Evolutionary conservation across 2,797 vertebrate genomes (phyloP).

Genomic region (Podargus strigoides): DNA sequence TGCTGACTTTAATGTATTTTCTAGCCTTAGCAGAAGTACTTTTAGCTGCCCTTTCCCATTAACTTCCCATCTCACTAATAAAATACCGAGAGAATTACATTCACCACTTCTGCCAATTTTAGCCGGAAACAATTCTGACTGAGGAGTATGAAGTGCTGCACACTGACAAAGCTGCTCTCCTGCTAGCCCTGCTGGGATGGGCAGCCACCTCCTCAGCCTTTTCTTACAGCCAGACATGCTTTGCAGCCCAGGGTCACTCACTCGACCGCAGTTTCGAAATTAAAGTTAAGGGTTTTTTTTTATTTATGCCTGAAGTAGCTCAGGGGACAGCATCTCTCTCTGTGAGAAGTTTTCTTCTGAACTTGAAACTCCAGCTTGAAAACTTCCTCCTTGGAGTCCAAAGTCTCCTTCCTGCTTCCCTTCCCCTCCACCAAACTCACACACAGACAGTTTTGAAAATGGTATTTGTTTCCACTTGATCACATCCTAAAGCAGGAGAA

Average conservation of each 20-base stretch:
- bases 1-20: conserved; percentile 24
- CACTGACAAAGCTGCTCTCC: background rate
- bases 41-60: conserved; percentile 50
- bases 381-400: background rate
- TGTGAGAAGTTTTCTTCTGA: background rate
- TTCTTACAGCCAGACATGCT: background rate
- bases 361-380: background rate
- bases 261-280: background rate
- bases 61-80: conserved; percentile 34
- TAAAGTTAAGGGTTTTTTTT: background rate
- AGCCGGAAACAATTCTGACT: background rate
- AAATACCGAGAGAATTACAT: conserved; percentile 17
- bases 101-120: conserved; percentile 24
- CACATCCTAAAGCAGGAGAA: background rate
- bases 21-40: conserved; percentile 27
- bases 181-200: background rate
- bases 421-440: background rate
- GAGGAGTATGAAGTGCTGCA: background rate
- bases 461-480: background rate
- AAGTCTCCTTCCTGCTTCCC: background rate
- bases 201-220: background rate
- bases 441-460: background rate
- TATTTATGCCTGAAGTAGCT: background rate
- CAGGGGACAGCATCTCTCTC: background rate
- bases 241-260: background rate